Percentiles rank a stretch among this genome's conserved stretches.
These are phyloP conservation scores for Syngnathus floridae DNA, from an alignment of 2,113 vertebrate genomes.

Conservation along the genomic window DNA sequence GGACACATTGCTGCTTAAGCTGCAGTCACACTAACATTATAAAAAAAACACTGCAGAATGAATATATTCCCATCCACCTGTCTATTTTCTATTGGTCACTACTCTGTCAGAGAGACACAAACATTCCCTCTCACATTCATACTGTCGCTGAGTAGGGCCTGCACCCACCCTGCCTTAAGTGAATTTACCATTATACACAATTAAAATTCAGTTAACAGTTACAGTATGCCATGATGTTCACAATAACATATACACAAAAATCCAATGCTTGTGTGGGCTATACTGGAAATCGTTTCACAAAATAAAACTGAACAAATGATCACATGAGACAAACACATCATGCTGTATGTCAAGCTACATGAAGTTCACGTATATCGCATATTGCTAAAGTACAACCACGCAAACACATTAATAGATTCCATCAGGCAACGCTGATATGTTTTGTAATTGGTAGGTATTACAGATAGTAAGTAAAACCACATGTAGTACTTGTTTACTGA, in stretches of 20 bases:
- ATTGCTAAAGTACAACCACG: slow-evolving; percentile 20
- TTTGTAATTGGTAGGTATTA: slow-evolving; percentile 2
- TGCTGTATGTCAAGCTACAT: not conserved
- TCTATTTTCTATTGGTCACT: not conserved
- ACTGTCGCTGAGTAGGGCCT: too few species aligned
- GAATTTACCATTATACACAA: too few species aligned
- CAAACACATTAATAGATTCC: slow-evolving; percentile 18
- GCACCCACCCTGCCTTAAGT: too few species aligned
- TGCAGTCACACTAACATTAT: too few species aligned
- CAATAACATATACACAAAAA: too few species aligned
- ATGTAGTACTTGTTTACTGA: not conserved
- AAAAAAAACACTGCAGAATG: too few species aligned
- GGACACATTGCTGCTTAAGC: too few species aligned
- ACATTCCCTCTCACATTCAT: too few species aligned
- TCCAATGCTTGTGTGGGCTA: slow-evolving; percentile 23
- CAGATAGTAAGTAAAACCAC: slow-evolving; percentile 10
- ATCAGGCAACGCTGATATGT: slow-evolving; percentile 12
- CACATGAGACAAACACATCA: not conserved
- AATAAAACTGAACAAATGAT: slow-evolving; percentile 24
- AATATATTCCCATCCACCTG: not conserved
- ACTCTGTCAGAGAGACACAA: too few species aligned
- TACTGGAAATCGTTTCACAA: slow-evolving; percentile 33
- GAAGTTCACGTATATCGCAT: not conserved
- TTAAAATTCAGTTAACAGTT: too few species aligned
- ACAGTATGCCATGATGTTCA: not conserved